Evolutionary conservation across 2,797 vertebrate species (phyloP).

Genomic region (Taeniopygia guttata): DNA sequence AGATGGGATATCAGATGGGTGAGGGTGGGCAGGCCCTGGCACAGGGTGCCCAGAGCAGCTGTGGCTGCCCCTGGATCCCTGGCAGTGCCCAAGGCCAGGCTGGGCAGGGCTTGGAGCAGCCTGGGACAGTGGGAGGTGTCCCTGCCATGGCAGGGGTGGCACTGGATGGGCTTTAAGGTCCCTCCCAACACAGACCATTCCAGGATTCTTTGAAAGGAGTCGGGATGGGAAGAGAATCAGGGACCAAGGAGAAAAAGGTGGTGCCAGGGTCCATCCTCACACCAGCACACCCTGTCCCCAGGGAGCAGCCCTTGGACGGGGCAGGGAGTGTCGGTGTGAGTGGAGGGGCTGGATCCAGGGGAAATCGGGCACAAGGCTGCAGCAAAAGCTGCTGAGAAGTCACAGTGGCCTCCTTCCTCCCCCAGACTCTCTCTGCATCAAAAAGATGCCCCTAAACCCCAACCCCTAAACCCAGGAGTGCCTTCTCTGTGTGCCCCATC

Average conservation of each 20-base stretch:
- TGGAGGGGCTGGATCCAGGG: not conserved
- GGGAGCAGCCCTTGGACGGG: not conserved
- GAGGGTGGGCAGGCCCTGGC: not conserved
- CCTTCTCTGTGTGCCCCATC: fast-evolving
- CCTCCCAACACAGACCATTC: too few relatives aligned
- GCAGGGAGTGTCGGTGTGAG: not conserved
- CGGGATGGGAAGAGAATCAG: fast-evolving
- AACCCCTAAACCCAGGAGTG: fast-evolving
- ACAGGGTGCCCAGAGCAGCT: not conserved
- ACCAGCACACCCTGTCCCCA: fast-evolving
- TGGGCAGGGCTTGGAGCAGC: not conserved
- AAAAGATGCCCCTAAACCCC: not conserved
- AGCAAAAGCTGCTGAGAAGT: not conserved
- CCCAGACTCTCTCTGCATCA: fast-evolving
- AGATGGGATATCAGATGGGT: not conserved
- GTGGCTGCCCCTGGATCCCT: not conserved
- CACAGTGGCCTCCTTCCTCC: not conserved
- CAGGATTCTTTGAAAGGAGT: not conserved
- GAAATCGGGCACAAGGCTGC: not conserved
- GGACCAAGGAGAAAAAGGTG: not conserved
- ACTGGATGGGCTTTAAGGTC: fast-evolving
- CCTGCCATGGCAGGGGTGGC: not conserved
- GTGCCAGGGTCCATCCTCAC: not conserved
- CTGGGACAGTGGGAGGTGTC: not conserved
- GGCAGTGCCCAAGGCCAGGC: not conserved